A percentile compares a stretch with the other conserved stretches of the same genome.
phyloP scores from a whole-genome alignment of 2,888 invertebrate genomes.

The Caenorhabditis doughertyi region DNA sequence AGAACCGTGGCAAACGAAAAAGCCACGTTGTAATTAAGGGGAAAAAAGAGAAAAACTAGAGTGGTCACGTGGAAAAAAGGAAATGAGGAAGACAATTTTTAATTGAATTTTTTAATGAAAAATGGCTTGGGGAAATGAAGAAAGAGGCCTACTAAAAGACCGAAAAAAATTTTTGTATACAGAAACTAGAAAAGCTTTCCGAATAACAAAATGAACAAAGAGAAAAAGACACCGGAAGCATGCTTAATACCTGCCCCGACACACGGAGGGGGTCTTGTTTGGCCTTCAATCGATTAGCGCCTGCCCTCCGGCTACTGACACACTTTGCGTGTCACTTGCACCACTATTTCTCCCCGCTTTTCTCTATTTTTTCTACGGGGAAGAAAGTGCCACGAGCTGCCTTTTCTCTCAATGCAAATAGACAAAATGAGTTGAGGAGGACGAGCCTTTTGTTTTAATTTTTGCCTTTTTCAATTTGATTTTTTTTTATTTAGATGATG shows the following conservation, averaged over 20 bases:
- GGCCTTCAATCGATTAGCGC: constrained; percentile 44
- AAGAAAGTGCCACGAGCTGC: constrained; percentile 19
- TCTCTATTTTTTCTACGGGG: background rate
- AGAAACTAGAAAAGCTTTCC: background rate
- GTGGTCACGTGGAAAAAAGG: constrained; percentile 13
- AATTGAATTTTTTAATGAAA: background rate
- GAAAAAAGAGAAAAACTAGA: background rate
- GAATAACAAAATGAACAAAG: constrained; percentile 32
- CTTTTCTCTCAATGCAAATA: constrained; percentile 10
- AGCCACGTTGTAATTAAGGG: background rate
- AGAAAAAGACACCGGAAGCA: constrained; percentile 47
- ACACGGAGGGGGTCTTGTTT: constrained; percentile 29
- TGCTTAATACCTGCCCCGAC: constrained; percentile 44
- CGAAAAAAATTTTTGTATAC: background rate
- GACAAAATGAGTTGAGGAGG: too few relatives aligned
- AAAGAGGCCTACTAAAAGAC: background rate
- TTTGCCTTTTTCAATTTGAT: background rate
- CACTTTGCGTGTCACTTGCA: constrained; percentile 31
- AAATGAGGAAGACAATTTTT: constrained; percentile 2
- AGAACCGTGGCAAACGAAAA: background rate
- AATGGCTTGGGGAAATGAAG: background rate
- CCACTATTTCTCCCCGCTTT: background rate
- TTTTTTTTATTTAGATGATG: background rate
- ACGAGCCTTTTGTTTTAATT: background rate
- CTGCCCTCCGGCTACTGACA: constrained; percentile 5